Evolutionary conservation across 2,797 vertebrate species (phyloP).

Genomic region (Tarsius wallacei): DNA sequence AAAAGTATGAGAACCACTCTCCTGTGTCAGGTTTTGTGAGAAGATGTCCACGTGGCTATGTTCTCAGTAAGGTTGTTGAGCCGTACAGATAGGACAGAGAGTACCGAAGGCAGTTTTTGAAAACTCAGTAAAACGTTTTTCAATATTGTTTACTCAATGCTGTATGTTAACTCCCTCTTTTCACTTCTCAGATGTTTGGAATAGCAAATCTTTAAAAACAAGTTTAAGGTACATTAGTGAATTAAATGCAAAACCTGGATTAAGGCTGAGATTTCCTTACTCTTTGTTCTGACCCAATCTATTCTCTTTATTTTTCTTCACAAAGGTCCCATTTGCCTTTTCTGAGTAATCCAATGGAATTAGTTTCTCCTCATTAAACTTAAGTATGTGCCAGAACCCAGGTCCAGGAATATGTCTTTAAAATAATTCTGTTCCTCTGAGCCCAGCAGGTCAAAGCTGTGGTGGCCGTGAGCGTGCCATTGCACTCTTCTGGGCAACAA

Average conservation of each 20-base stretch:
- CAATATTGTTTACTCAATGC: background rate
- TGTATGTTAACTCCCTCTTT: background rate
- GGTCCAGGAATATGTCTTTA: background rate
- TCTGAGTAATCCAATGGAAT: background rate
- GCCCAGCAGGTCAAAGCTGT: too few species aligned
- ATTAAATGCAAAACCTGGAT: slow-evolving; percentile 19
- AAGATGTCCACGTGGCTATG: too few species aligned
- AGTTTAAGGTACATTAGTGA: background rate
- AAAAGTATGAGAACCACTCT: background rate
- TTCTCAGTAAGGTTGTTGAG: background rate
- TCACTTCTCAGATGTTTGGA: background rate
- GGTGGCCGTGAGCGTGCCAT: too few species aligned
- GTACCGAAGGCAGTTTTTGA: background rate
- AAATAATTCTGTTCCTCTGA: background rate
- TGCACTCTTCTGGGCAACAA: too few species aligned
- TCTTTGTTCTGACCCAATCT: background rate
- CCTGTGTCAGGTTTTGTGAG: background rate
- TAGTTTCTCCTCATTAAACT: background rate
- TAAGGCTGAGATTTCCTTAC: background rate
- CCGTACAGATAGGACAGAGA: background rate
- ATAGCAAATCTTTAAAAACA: slow-evolving; percentile 7
- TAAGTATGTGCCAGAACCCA: background rate
- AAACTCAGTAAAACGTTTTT: background rate
- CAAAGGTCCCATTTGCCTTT: background rate
- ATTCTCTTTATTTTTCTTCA: background rate